These are phyloP conservation scores for Hycleus cichorii DNA, from an alignment of 1,140 invertebrate species.

Conservation along the genomic window DNA sequence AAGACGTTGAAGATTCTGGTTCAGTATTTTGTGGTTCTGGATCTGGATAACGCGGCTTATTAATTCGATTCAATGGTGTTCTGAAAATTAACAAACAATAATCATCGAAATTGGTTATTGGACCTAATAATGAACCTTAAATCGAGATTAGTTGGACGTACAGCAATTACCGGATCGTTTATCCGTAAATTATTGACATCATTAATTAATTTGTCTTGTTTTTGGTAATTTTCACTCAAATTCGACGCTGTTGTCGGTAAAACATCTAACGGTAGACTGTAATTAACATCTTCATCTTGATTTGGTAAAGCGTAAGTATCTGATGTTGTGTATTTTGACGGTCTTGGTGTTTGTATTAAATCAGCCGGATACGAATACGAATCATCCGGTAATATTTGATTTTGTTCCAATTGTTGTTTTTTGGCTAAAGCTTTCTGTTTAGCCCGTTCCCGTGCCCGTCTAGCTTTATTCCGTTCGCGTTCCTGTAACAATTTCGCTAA, in stretches of 20 bases:
- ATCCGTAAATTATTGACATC: neutral
- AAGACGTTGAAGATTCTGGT: conserved; percentile 5
- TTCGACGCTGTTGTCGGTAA: conserved; percentile 10
- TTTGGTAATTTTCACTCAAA: too few relatives aligned
- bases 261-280: conserved; percentile 37
- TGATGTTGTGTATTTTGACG: conserved; percentile 21
- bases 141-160: conserved; percentile 38
- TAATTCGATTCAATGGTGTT: conserved; percentile 31
- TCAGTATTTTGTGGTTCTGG: conserved; percentile 22
- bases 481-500: conserved; percentile 84
- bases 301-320: conserved; percentile 30
- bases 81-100: conserved; percentile 17
- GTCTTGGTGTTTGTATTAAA: conserved; percentile 24
- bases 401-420: conserved; percentile 43
- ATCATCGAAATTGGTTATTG: conserved; percentile 1
- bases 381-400: conserved; percentile 37
- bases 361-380: conserved; percentile 38
- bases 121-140: conserved; percentile 26
- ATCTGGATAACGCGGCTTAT: conserved; percentile 35
- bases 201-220: too few relatives aligned
- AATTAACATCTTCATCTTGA: conserved; percentile 37
- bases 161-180: conserved; percentile 8
- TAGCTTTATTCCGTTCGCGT: conserved; percentile 63
- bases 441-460: conserved; percentile 57
- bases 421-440: conserved; percentile 58